Evolutionary conservation across 1,140 invertebrate species (phyloP).

Genomic region (Drosophila rufa): DNA sequence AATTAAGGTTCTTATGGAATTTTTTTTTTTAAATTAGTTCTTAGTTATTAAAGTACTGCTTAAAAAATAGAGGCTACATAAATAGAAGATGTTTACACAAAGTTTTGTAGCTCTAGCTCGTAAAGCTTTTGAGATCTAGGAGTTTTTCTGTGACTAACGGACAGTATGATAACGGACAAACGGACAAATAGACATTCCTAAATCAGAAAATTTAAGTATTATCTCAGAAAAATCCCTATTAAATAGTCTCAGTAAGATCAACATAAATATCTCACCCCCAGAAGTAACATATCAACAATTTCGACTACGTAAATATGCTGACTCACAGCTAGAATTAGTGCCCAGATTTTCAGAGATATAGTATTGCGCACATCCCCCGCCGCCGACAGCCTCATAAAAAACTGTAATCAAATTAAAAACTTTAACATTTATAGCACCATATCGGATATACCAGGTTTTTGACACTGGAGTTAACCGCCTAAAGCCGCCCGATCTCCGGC

Average conservation of each 20-base stretch:
- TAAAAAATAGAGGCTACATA: too few species aligned
- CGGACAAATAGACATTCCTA: too few species aligned
- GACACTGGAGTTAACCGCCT: constrained; percentile 58
- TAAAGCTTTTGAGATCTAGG: too few species aligned
- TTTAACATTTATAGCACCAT: constrained; percentile 3
- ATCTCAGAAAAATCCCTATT: too few species aligned
- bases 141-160: too few species aligned
- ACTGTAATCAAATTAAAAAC: constrained; percentile 32
- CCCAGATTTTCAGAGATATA: constrained; percentile 1
- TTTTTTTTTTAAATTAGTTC: too few species aligned
- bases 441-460: constrained; percentile 10
- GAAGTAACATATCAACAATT: not conserved
- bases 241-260: not conserved
- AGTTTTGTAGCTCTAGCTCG: too few species aligned
- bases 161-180: too few species aligned
- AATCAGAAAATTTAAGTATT: too few species aligned
- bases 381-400: constrained; percentile 7
- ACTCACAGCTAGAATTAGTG: not conserved
- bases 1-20: not conserved
- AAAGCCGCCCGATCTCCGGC: constrained; percentile 54
- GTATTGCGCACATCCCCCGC: constrained; percentile 27
- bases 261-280: too few species aligned
- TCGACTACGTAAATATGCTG: not conserved
- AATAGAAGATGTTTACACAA: too few species aligned
- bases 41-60: too few species aligned